Base-by-base conservation (phyloP, 2,888 invertebrate genomes). In the Rhagium mordax region DNA sequence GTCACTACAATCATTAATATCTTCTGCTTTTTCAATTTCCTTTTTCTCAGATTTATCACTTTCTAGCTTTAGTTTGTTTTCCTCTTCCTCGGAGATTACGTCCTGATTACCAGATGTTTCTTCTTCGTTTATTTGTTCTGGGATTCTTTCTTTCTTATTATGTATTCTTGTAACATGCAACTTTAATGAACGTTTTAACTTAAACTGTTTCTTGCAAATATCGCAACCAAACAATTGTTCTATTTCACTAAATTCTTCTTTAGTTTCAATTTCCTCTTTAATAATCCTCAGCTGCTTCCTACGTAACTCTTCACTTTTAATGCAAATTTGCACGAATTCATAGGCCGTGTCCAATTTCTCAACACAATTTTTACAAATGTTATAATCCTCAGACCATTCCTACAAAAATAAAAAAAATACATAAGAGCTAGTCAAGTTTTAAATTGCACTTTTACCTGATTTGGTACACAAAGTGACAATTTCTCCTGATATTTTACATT, bases 201-300 rank as follows among this genome's bases (percentile, higher is more conserved):
- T 80, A 55, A 83, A 83, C 1, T 75, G 59, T 64, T 82, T 83
- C 16, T 78, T 72, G 64, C 83, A 83, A 51, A 72, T 70, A 48
- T 81, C 75, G 68, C 83, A 83, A 16, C 60, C 72, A 70, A 79
- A 79, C n/a, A 33, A 62, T n/a, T 70, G 60, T 59, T 70, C 51
- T n/a, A 51, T 13, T 24, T 49, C n/a, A 4, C 13, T 41, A 4
- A n/a, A 1, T n/a, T 41, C 41, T 41, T 41, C 41, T n/a, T 10
- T 33, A 3, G n/a, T 0, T 2, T 41, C 20, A 33, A 29, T 53
- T 65, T 74, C 65, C 61, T 65, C 67, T 62, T 71, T 67, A 53
- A 72, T 20, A 8, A 74, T 60, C 60, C 60, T 61, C 18, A 79
- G 55, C 41, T 80, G 77, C 16, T 78, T 73, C 48, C 71, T 73